phyloP scores from a whole-genome alignment of 2,113 vertebrate genomes.

The Egretta garzetta region DNA sequence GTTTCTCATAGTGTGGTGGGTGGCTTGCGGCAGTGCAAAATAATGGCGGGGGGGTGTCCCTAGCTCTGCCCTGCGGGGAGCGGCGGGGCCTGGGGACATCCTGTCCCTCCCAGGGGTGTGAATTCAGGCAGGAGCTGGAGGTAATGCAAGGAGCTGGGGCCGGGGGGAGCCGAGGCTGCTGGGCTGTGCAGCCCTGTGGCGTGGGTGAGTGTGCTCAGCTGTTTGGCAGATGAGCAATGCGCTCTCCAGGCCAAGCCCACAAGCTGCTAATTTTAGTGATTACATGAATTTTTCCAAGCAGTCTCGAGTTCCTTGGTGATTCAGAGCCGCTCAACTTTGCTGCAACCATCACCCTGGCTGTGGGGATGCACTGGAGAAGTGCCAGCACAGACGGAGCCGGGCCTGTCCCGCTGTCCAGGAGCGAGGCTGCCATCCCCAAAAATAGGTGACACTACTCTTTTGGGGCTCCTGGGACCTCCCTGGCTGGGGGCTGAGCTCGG shows the following conservation, averaged over 20 bases:
- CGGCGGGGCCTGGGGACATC: fast-evolving
- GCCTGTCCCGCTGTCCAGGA: not conserved
- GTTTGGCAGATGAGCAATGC: constrained; percentile 29
- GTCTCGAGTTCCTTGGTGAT: not conserved
- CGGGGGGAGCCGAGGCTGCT: not conserved
- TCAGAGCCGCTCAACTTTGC: not conserved
- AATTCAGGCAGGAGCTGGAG: not conserved
- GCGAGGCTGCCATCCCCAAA: not conserved
- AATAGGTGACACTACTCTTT: not conserved
- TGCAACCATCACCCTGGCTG: fast-evolving
- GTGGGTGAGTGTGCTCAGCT: not conserved
- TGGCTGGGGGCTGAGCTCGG: not conserved
- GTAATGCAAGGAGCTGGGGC: not conserved
- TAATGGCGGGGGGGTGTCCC: not conserved
- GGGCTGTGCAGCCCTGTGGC: not conserved
- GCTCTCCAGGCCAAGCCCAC: not conserved
- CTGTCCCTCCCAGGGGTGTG: not conserved
- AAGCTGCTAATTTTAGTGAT: constrained; percentile 60
- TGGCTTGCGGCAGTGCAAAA: not conserved
- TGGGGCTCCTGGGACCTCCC: not conserved
- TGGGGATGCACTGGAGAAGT: not conserved
- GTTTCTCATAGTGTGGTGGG: fast-evolving
- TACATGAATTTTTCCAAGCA: constrained; percentile 22
- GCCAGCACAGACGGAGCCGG: fast-evolving
- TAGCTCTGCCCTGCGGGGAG: not conserved